These are phyloP conservation scores for Falco naumanni DNA, from an alignment of 2,797 vertebrate species.

Conservation along the genomic window DNA sequence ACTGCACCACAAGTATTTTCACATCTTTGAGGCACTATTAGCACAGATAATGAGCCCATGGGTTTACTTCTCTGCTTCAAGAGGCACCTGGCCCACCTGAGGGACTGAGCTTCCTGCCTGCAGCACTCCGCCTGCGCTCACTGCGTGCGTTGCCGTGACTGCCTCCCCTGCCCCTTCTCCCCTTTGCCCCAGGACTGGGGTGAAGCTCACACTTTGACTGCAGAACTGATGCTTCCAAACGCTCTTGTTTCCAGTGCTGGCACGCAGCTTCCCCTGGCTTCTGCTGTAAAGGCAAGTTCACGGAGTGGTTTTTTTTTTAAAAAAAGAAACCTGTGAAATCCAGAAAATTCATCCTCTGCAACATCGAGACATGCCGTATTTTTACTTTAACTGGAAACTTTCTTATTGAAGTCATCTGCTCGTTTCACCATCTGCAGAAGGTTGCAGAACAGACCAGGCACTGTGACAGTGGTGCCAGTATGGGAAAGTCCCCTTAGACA, in stretches of 20 bases:
- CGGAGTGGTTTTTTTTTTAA: neutral
- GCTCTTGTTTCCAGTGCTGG: neutral
- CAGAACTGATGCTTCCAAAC: neutral
- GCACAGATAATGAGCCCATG: neutral
- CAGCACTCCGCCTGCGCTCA: too few species aligned
- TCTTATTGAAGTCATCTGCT: neutral
- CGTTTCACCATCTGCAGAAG: neutral
- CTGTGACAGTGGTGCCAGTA: neutral
- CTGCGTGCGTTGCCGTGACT: neutral
- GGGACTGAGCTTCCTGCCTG: neutral
- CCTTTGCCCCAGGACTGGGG: neutral
- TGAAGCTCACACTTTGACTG: fast-evolving
- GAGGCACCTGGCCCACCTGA: neutral
- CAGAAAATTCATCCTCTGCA: neutral
- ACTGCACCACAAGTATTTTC: fast-evolving
- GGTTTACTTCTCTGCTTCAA: neutral
- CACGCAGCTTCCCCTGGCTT: neutral
- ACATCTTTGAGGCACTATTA: fast-evolving
- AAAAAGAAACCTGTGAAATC: neutral
- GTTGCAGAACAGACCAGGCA: neutral
- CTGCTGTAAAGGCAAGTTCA: neutral
- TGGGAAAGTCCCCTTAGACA: fast-evolving
- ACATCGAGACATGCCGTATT: neutral
- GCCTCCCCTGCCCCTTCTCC: neutral
- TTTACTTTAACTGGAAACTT: neutral